Evolutionary conservation across 2,888 invertebrate genomes (phyloP).

Genomic region (Aquatica leii): DNA sequence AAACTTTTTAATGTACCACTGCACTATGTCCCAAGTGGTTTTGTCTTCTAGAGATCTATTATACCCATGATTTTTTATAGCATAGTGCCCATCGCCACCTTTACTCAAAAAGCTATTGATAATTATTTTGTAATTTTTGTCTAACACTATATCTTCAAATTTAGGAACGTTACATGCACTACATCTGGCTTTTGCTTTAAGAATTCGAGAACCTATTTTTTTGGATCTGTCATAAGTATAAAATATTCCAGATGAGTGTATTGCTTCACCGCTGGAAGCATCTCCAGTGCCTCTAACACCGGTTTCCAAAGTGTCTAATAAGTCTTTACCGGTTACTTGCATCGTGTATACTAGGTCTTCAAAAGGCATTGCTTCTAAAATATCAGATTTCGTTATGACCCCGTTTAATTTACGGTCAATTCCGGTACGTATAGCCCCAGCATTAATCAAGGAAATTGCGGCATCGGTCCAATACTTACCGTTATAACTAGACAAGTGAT

Average conservation of each 20-base stretch:
- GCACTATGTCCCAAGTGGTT: slow-evolving; percentile 64
- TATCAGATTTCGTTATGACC: slow-evolving; percentile 74
- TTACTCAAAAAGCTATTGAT: slow-evolving; percentile 70
- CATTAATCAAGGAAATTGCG: slow-evolving; percentile 77
- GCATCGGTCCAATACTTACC: slow-evolving; percentile 78
- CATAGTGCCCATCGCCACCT: slow-evolving; percentile 78
- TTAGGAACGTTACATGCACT: slow-evolving; percentile 70
- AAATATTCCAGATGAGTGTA: slow-evolving; percentile 82
- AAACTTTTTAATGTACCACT: slow-evolving; percentile 66
- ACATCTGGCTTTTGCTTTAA: slow-evolving; percentile 71
- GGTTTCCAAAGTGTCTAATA: slow-evolving; percentile 62
- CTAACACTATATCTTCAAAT: slow-evolving; percentile 65
- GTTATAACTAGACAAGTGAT: slow-evolving; percentile 62
- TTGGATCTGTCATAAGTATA: slow-evolving; percentile 74
- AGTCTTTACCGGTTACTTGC: slow-evolving; percentile 70
- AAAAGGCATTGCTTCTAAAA: slow-evolving; percentile 80
- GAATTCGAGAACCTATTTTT: slow-evolving; percentile 70
- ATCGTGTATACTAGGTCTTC: slow-evolving; percentile 72
- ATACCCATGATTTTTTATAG: slow-evolving; percentile 58
- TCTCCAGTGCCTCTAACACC: slow-evolving; percentile 55
- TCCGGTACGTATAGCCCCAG: slow-evolving; percentile 79
- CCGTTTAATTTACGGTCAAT: slow-evolving; percentile 63
- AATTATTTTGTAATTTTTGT: slow-evolving; percentile 70
- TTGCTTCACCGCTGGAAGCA: slow-evolving; percentile 72
- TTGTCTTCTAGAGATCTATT: slow-evolving; percentile 59